Conservation (phyloP, 2,888 invertebrate species). For the Volucella inanis region DNA sequence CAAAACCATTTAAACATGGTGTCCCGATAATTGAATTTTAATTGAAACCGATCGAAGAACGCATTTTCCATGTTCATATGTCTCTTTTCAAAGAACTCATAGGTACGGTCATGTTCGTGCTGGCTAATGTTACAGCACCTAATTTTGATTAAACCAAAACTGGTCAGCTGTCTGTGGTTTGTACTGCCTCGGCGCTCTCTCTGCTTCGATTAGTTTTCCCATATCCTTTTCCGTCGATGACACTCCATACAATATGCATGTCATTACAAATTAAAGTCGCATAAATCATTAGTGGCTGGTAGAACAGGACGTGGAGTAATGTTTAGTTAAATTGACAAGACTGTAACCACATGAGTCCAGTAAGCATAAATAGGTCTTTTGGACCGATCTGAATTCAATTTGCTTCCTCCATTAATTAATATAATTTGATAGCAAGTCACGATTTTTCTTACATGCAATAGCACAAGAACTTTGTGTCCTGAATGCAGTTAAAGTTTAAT, state of each 20-base stretch:
- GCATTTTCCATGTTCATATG: not conserved
- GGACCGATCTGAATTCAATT: slow-evolving; percentile 3
- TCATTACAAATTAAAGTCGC: slow-evolving; percentile 35
- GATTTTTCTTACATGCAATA: no score
- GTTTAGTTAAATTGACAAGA: slow-evolving; percentile 5
- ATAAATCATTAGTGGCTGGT: slow-evolving; percentile 13
- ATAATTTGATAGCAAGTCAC: no score
- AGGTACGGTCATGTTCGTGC: slow-evolving; percentile 15
- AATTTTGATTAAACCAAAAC: slow-evolving; percentile 14
- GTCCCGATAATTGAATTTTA: slow-evolving; percentile 58
- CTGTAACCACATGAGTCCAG: not conserved
- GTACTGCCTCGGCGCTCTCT: no score
- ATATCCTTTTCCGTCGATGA: slow-evolving; percentile 9
- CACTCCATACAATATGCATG: not conserved
- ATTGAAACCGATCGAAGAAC: slow-evolving; percentile 43
- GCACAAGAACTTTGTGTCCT: no score
- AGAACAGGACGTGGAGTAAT: no score
- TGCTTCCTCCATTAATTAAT: not conserved
- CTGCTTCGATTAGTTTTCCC: slow-evolving; percentile 28
- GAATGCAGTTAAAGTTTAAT: no score
- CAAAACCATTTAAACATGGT: slow-evolving; percentile 47
- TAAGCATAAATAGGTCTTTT: not conserved
- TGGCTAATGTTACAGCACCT: slow-evolving; percentile 25
- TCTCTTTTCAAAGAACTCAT: not conserved
- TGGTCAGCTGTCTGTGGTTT: no score